Evolutionary conservation across 1,140 invertebrate species (phyloP).

Genomic region (Aphis gossypii): DNA sequence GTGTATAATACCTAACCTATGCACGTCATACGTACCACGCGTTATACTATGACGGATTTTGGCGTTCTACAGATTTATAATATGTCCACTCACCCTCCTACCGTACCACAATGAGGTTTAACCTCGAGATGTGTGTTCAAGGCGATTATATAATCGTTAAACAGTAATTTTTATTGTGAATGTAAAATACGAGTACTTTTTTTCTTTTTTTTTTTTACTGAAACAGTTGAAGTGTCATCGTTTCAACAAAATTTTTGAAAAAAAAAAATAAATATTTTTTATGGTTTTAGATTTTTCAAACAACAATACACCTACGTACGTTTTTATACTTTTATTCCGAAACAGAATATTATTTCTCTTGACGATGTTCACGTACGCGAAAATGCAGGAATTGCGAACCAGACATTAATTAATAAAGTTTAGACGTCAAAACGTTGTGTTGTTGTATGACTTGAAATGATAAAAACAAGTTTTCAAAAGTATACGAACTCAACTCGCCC

Average conservation of each 20-base stretch:
- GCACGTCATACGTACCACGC: not conserved
- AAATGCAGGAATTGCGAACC: not conserved
- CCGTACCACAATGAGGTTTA: not conserved
- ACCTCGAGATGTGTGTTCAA: not conserved
- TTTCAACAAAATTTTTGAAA: not conserved
- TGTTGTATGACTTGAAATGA: not conserved
- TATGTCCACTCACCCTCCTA: not conserved
- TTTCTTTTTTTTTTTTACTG: not conserved
- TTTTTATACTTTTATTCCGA: not conserved
- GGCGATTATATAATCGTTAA: not conserved
- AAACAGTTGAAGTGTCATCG: not conserved
- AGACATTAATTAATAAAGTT: not conserved
- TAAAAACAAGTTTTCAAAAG: not conserved
- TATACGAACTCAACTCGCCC: not conserved
- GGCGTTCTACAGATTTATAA: not conserved
- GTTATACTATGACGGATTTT: not conserved
- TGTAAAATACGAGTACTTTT: not conserved
- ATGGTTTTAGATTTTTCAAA: not conserved
- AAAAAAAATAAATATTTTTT: no score
- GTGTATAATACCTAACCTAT: not conserved
- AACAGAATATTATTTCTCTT: not conserved
- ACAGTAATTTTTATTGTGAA: not conserved
- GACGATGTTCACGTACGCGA: not conserved
- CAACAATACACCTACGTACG: not conserved
- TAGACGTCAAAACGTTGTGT: not conserved